phyloP scores from a whole-genome alignment of 2,888 invertebrate species.

The Drosophila colorata region DNA sequence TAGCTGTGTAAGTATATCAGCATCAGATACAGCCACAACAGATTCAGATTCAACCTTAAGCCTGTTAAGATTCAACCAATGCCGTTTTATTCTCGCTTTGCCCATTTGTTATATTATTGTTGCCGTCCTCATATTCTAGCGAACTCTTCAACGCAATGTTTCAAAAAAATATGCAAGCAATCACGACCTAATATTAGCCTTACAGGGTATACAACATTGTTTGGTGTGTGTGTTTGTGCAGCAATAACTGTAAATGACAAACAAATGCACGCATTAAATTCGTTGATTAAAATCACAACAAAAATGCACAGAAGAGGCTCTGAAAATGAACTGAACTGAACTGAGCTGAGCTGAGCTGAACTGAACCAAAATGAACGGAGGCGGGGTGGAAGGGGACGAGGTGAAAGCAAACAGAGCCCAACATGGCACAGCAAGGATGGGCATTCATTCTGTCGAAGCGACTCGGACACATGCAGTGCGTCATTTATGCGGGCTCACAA shows the following conservation, averaged over 20 bases:
- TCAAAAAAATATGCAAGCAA: no score
- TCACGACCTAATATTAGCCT: no score
- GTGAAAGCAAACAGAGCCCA: conserved; percentile 3
- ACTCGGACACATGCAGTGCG: conserved; percentile 46
- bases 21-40: no score
- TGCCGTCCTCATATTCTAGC: no score
- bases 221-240: conserved; percentile 34
- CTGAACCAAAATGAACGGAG: conserved; percentile 4
- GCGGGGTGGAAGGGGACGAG: conserved; percentile 1
- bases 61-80: no score
- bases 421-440: conserved; percentile 3
- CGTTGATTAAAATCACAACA: conserved; percentile 65
- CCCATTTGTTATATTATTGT: no score
- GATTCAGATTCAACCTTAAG: no score
- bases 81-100: no score
- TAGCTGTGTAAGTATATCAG: no score
- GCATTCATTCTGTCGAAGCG: conserved; percentile 36
- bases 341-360: not conserved
- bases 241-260: conserved; percentile 61
- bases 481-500: conserved; percentile 63
- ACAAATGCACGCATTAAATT: conserved; percentile 62
- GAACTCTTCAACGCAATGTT: no score
- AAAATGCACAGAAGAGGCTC: conserved; percentile 36
- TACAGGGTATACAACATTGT: not conserved
- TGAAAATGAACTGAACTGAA: conserved; percentile 1